Evolutionary conservation across 2,888 invertebrate species (phyloP).

Genomic region (Xestobium rufovillosum): DNA sequence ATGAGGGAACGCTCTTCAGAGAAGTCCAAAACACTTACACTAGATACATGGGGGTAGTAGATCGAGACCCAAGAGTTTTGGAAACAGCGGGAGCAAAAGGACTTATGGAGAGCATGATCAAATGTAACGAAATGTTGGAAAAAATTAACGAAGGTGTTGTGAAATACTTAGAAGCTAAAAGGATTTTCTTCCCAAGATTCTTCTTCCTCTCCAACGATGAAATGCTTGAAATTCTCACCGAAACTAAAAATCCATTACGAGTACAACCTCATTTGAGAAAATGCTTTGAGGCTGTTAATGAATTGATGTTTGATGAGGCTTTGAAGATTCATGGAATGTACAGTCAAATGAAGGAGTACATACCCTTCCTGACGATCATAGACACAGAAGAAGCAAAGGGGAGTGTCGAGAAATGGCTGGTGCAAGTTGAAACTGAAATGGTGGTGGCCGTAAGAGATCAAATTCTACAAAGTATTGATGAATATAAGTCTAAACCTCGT

Average conservation of each 20-base stretch:
- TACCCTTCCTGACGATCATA: conserved; percentile 54
- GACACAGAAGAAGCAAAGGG: conserved; percentile 67
- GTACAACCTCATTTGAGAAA: conserved; percentile 83
- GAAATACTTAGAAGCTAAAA: conserved; percentile 75
- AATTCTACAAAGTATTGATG: conserved; percentile 57
- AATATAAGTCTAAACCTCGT: conserved; percentile 52
- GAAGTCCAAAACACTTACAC: conserved; percentile 64
- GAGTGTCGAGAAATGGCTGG: conserved; percentile 80
- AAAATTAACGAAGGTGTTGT: conserved; percentile 77
- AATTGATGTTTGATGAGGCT: conserved; percentile 61
- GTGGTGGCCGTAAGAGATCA: conserved; percentile 61
- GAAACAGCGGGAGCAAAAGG: conserved; percentile 60
- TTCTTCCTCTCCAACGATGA: conserved; percentile 89
- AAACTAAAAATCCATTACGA: conserved; percentile 76
- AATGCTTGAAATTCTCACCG: conserved; percentile 82
- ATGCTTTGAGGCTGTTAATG: conserved; percentile 80
- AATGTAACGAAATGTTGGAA: conserved; percentile 63
- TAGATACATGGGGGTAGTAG: conserved; percentile 55
- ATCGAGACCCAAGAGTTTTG: conserved; percentile 57
- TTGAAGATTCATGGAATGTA: conserved; percentile 70
- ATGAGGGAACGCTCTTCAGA: conserved; percentile 70
- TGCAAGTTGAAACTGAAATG: conserved; percentile 79
- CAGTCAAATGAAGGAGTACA: conserved; percentile 68
- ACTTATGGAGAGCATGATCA: conserved; percentile 61
- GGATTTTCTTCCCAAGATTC: conserved; percentile 77